Conservation (phyloP, 2,888 invertebrate genomes). For the Pyrochroa serraticornis region DNA sequence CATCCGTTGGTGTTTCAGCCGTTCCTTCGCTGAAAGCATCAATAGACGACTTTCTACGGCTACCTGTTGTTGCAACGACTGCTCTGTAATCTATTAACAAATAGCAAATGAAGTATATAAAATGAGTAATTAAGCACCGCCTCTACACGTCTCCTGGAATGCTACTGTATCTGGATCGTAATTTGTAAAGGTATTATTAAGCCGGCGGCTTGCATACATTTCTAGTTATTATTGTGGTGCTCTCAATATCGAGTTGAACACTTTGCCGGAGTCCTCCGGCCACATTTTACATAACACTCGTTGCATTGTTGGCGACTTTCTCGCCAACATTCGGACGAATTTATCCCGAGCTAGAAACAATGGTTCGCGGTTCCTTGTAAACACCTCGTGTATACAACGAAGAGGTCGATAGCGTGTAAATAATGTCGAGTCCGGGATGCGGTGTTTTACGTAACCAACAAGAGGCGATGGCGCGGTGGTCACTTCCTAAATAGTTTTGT, state of each 20-base stretch:
- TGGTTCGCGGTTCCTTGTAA: too few species aligned
- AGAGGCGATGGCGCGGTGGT: constrained; percentile 1
- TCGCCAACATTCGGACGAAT: constrained; percentile 46
- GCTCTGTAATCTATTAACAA: constrained; percentile 53
- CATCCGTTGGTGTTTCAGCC: constrained; percentile 9
- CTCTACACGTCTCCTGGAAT: constrained; percentile 55
- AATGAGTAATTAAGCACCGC: constrained; percentile 58
- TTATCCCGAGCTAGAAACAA: constrained; percentile 39
- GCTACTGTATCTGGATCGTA: constrained; percentile 58
- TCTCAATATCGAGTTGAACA: constrained; percentile 33
- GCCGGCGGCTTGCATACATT: constrained; percentile 55
- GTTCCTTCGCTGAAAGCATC: constrained; percentile 6
- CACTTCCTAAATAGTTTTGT: constrained; percentile 27
- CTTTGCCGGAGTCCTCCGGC: constrained; percentile 19
- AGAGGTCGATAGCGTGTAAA: too few species aligned
- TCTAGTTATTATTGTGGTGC: constrained; percentile 52
- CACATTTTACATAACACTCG: constrained; percentile 21
- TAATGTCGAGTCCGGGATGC: too few species aligned
- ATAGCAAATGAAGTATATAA: constrained; percentile 54
- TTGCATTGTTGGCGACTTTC: constrained; percentile 39
- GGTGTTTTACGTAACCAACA: constrained; percentile 2
- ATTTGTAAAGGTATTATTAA: constrained; percentile 56
- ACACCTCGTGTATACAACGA: too few species aligned
- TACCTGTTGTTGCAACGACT: constrained; percentile 37
- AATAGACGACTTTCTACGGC: constrained; percentile 26